Conservation (phyloP, 2,888 invertebrate genomes). For the Agelastica alni region DNA sequence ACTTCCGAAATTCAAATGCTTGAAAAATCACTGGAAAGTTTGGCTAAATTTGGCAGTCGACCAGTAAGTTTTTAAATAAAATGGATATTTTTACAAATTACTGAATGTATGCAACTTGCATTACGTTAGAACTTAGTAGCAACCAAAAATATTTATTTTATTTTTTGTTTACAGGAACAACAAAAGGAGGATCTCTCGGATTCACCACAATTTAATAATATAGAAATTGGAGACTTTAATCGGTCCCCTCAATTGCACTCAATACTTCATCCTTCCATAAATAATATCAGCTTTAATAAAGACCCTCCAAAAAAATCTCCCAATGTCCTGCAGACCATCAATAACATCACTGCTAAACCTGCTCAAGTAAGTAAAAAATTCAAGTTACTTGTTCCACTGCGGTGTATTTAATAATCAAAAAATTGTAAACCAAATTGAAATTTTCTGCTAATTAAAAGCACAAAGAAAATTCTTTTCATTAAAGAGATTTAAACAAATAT, state of each 20-base stretch:
- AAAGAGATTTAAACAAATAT: no score
- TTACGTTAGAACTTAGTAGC: no score
- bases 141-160: no score
- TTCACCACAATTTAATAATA: constrained; percentile 47
- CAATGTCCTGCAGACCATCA: constrained; percentile 44
- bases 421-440: no score
- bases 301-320: constrained; percentile 47
- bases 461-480: no score
- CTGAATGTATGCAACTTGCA: no score
- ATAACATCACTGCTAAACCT: constrained; percentile 28
- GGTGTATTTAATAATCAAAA: no score
- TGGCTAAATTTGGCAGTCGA: constrained; percentile 39
- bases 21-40: constrained; percentile 47
- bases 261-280: constrained; percentile 51
- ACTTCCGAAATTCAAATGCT: constrained; percentile 45
- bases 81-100: no score
- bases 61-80: background rate
- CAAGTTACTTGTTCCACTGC: no score
- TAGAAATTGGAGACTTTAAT: constrained; percentile 38
- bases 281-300: constrained; percentile 51
- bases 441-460: no score
- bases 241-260: constrained; percentile 41
- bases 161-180: constrained; percentile 6
- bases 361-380: constrained; percentile 20
- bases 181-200: constrained; percentile 5